These are phyloP conservation scores for Hyposmocoma kahamanoa DNA, from an alignment of 1,140 invertebrate genomes.

Conservation along the genomic window DNA sequence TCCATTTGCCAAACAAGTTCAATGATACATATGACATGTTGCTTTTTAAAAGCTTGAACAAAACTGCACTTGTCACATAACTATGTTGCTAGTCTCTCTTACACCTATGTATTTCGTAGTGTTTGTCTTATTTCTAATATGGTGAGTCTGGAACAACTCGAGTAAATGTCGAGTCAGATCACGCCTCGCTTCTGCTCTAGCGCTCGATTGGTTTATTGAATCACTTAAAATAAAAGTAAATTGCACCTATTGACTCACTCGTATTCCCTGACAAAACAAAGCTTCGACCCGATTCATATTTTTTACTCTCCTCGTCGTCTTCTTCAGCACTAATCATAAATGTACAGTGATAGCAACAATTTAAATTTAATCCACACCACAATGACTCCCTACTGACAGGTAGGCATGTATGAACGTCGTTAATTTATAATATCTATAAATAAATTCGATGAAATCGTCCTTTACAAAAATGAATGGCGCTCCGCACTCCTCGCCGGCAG, in stretches of 20 bases:
- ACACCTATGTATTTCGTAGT: too few species aligned
- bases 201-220: slow-evolving; percentile 19
- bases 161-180: too few species aligned
- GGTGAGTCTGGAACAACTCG: too few species aligned
- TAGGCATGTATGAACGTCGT: slow-evolving; percentile 53
- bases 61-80: too few species aligned
- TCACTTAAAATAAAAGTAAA: slow-evolving; percentile 64
- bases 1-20: too few species aligned
- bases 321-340: slow-evolving; percentile 59
- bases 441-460: slow-evolving; percentile 72
- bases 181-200: too few species aligned
- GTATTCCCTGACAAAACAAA: slow-evolving; percentile 55
- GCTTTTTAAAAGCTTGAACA: too few species aligned
- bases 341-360: slow-evolving; percentile 66
- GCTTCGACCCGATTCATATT: slow-evolving; percentile 59
- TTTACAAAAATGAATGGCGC: slow-evolving; percentile 41
- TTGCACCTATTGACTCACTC: slow-evolving; percentile 70
- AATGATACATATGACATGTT: too few species aligned
- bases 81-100: too few species aligned
- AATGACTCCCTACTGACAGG: slow-evolving; percentile 44
- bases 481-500: slow-evolving; percentile 28
- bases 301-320: slow-evolving; percentile 41
- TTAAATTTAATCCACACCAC: slow-evolving; percentile 64
- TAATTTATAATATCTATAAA: slow-evolving; percentile 67
- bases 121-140: too few species aligned